Evolutionary conservation across 1,140 invertebrate species (phyloP).

Genomic region (Theocolax elegans): DNA sequence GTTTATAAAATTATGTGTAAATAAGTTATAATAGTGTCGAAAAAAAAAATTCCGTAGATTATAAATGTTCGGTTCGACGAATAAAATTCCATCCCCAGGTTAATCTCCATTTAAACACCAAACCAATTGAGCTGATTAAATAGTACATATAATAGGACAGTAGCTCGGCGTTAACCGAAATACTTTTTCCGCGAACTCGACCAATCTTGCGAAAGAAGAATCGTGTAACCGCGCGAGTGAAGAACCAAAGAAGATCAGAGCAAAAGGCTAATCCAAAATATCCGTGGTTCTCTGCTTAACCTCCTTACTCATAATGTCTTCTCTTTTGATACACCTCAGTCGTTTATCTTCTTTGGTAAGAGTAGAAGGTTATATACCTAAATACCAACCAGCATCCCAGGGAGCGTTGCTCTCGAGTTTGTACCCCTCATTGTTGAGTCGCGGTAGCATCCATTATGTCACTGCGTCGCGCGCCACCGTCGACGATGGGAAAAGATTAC

Average conservation of each 20-base stretch:
- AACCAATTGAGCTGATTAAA: conserved; percentile 8
- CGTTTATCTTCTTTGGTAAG: too few species aligned
- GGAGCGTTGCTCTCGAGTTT: neutral
- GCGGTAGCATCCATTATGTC: conserved; percentile 29
- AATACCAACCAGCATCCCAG: neutral
- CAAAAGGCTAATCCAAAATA: conserved; percentile 1
- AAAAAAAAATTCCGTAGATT: too few species aligned
- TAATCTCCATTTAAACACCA: too few species aligned
- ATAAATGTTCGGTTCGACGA: too few species aligned
- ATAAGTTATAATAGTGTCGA: too few species aligned
- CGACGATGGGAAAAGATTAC: conserved; percentile 34
- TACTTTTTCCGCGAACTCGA: neutral
- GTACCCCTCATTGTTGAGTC: neutral
- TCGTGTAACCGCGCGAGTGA: too few species aligned
- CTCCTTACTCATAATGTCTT: neutral
- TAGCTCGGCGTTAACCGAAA: neutral
- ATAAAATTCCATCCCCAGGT: too few species aligned
- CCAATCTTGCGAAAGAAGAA: conserved; percentile 7
- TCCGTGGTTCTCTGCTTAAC: neutral
- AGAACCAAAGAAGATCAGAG: conserved; percentile 6
- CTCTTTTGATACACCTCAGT: neutral
- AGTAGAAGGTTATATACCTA: too few species aligned
- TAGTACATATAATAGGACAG: too few species aligned
- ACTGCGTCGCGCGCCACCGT: neutral
- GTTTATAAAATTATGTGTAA: too few species aligned